phyloP scores from a whole-genome alignment of 1,140 invertebrate genomes.

The Thalassaphorura encarpata region DNA sequence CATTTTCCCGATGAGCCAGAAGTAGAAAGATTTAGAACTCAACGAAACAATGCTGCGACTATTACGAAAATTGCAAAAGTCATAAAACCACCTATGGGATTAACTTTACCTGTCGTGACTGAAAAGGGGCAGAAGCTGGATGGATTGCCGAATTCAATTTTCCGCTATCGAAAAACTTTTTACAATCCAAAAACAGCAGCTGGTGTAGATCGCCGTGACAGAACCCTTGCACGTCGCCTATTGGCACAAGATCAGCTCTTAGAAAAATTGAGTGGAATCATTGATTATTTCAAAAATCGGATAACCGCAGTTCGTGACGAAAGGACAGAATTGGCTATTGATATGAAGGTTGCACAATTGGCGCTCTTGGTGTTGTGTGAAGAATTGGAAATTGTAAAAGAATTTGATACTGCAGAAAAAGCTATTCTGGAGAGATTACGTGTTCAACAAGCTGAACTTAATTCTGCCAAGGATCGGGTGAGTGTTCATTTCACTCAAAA shows the following conservation, averaged over 20 bases:
- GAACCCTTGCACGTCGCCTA: conserved; percentile 1
- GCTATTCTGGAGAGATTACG: conserved; percentile 11
- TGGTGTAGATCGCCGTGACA: conserved; percentile 2
- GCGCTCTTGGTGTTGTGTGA: conserved; percentile 7
- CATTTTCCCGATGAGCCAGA: too few relatives aligned
- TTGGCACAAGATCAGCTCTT: conserved; percentile 16
- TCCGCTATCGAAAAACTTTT: conserved; percentile 19
- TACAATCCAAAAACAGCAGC: conserved; percentile 18
- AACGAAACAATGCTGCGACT: neutral
- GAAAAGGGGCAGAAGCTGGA: conserved; percentile 2
- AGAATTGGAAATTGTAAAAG: conserved; percentile 27
- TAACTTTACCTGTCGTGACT: neutral
- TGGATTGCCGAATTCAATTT: neutral
- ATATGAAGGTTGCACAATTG: conserved; percentile 21
- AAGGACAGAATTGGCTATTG: conserved; percentile 11
- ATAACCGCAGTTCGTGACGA: conserved; percentile 12
- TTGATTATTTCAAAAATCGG: conserved; percentile 21
- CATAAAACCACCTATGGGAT: too few relatives aligned
- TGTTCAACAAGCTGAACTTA: conserved; percentile 19
- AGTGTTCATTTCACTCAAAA: neutral
- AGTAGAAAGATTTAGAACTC: neutral
- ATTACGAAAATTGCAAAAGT: too few relatives aligned
- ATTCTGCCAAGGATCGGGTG: conserved; percentile 11
- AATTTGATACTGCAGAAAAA: conserved; percentile 27
- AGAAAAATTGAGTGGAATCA: conserved; percentile 11